Conservation (phyloP, 2,797 vertebrate genomes). For the Microtus obscurus region DNA sequence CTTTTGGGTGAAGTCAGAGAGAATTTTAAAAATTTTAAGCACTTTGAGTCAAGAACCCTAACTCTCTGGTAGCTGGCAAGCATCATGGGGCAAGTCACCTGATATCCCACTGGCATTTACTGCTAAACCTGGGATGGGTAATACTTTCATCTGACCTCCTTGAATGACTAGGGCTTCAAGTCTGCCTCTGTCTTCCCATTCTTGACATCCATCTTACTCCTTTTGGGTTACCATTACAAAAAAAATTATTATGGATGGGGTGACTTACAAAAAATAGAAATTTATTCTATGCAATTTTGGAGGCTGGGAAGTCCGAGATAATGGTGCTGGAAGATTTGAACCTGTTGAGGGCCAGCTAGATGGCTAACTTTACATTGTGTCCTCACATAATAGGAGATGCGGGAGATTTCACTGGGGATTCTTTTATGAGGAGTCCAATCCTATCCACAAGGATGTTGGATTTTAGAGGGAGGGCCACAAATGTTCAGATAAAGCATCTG, state of each 20-base stretch:
- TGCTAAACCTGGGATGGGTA: neutral
- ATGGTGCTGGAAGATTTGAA: neutral
- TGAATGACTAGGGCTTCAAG: neutral
- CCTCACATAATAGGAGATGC: neutral
- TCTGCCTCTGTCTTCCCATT: neutral
- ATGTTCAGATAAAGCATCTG: neutral
- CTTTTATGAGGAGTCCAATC: neutral
- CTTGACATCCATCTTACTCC: neutral
- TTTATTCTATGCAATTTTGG: neutral
- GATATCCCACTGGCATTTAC: neutral
- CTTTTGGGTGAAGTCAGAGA: neutral
- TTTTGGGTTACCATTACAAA: neutral
- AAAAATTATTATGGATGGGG: neutral
- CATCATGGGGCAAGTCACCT: neutral
- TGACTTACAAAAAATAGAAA: neutral
- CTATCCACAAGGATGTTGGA: neutral
- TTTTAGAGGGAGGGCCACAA: neutral
- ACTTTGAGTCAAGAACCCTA: neutral
- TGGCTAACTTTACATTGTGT: neutral
- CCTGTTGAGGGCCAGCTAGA: neutral
- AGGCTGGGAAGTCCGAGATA: neutral
- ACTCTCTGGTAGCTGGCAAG: neutral
- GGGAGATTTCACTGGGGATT: neutral
- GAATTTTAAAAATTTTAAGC: neutral
- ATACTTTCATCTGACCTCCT: neutral